These are phyloP conservation scores for Semaprochilodus insignis DNA, from an alignment of 2,797 vertebrate species.

Conservation along the genomic window DNA sequence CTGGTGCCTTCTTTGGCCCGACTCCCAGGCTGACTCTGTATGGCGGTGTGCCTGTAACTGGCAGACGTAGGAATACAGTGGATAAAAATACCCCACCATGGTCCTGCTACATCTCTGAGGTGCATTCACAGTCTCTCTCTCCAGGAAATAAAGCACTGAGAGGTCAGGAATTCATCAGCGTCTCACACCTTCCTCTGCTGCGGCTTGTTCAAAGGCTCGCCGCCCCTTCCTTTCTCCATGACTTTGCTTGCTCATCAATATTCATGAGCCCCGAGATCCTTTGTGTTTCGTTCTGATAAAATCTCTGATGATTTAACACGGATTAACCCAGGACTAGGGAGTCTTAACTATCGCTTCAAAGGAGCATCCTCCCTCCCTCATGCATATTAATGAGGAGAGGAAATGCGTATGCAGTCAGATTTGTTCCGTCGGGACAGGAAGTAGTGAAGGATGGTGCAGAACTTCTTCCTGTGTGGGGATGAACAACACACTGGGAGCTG, in stretches of 20 bases:
- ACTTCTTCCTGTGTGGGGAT: too few species aligned
- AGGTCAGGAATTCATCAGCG: background rate
- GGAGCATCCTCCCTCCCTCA: too few species aligned
- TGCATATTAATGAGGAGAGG: too few species aligned
- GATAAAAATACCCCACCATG: slow-evolving; percentile 28
- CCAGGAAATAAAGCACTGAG: background rate
- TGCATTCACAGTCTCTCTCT: background rate
- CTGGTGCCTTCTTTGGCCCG: slow-evolving; percentile 8
- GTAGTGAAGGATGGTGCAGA: too few species aligned
- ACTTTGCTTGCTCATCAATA: slow-evolving; percentile 17
- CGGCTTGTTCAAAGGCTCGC: too few species aligned
- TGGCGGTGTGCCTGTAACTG: background rate
- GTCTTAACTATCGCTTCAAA: too few species aligned
- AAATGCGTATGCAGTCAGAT: too few species aligned
- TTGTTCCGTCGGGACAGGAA: too few species aligned
- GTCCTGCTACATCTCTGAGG: background rate
- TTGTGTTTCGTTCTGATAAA: slow-evolving; percentile 7
- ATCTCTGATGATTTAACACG: background rate
- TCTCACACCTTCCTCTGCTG: background rate
- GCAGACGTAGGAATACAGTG: slow-evolving; percentile 6
- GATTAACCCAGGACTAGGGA: too few species aligned
- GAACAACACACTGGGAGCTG: too few species aligned
- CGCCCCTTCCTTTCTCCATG: too few species aligned
- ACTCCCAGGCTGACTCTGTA: slow-evolving; percentile 2
- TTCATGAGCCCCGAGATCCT: background rate